Conservation (phyloP, 2,888 invertebrate genomes). For the Deilephila elpenor region DNA sequence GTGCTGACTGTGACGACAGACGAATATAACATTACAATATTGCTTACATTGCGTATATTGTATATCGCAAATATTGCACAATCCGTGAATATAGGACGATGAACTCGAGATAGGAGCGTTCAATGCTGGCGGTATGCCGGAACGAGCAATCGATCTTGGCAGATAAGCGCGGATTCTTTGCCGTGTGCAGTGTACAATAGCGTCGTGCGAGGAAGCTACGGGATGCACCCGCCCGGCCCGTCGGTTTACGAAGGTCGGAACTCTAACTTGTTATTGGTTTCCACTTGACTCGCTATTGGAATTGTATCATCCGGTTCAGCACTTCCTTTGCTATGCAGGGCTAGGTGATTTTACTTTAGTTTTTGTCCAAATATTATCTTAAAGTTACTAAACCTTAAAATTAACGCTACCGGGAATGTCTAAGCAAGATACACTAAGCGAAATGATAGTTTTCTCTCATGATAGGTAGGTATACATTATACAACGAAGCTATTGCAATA, state of each 20-base stretch:
- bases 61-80: slow-evolving; percentile 47
- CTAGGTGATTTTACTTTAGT: no score
- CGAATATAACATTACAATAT: slow-evolving; percentile 41
- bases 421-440: no score
- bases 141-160: slow-evolving; percentile 51
- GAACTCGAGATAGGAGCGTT: slow-evolving; percentile 51
- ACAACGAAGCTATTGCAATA: no score
- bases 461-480: no score
- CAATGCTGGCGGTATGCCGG: slow-evolving; percentile 48
- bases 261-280: slow-evolving; percentile 7
- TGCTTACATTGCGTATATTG: slow-evolving; percentile 43
- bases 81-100: slow-evolving; percentile 51
- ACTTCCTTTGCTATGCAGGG: no score
- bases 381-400: no score
- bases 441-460: no score
- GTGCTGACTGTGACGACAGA: slow-evolving; percentile 36
- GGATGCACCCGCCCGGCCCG: background rate
- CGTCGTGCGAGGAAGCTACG: background rate
- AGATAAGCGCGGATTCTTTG: slow-evolving; percentile 48
- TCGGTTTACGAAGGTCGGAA: slow-evolving; percentile 11
- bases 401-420: no score
- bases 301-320: background rate
- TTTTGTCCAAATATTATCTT: no score
- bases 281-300: slow-evolving; percentile 13
- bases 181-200: slow-evolving; percentile 39